A percentile compares a stretch with the other conserved stretches of the same genome.
These are phyloP conservation scores for Hydrocynus forskahlii DNA, from an alignment of 2,797 vertebrate genomes.

Conservation along the genomic window DNA sequence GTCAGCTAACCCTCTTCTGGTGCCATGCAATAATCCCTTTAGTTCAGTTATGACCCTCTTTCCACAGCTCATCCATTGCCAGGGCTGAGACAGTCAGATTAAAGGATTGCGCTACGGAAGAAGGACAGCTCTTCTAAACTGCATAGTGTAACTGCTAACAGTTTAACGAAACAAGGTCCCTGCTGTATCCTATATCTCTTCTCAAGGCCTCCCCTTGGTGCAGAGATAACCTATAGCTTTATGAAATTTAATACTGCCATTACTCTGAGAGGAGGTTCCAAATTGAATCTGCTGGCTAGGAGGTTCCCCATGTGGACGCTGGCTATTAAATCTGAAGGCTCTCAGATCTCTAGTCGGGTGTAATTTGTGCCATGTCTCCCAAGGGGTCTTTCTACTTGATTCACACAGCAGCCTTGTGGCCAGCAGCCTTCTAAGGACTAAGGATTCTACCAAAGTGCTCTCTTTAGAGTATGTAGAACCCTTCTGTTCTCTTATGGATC, in stretches of 20 bases:
- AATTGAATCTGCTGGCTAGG: slow-evolving; percentile 72
- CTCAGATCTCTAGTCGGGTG: slow-evolving; percentile 40
- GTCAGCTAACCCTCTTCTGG: background rate
- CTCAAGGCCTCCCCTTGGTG: slow-evolving; percentile 9
- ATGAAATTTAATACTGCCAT: slow-evolving; percentile 59
- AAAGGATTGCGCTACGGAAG: slow-evolving; percentile 11
- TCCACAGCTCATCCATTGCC: slow-evolving; percentile 16
- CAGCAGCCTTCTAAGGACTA: background rate
- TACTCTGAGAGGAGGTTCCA: slow-evolving; percentile 71
- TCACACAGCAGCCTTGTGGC: slow-evolving; percentile 6
- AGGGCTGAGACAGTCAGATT: slow-evolving; percentile 11
- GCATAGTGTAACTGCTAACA: slow-evolving; percentile 1
- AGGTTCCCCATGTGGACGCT: slow-evolving; percentile 71
- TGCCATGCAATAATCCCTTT: background rate
- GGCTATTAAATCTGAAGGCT: slow-evolving; percentile 72
- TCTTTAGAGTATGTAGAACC: background rate
- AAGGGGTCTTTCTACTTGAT: slow-evolving; percentile 5
- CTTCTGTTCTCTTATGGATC: background rate
- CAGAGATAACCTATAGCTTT: slow-evolving; percentile 39
- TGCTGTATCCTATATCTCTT: slow-evolving; percentile 21
- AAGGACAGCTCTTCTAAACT: slow-evolving; percentile 15
- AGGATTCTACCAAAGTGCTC: slow-evolving; percentile 1
- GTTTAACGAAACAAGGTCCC: slow-evolving; percentile 36
- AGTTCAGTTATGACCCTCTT: background rate
- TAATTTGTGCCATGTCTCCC: slow-evolving; percentile 39